phyloP scores from a whole-genome alignment of 1,140 invertebrate genomes.

The Samia ricini region DNA sequence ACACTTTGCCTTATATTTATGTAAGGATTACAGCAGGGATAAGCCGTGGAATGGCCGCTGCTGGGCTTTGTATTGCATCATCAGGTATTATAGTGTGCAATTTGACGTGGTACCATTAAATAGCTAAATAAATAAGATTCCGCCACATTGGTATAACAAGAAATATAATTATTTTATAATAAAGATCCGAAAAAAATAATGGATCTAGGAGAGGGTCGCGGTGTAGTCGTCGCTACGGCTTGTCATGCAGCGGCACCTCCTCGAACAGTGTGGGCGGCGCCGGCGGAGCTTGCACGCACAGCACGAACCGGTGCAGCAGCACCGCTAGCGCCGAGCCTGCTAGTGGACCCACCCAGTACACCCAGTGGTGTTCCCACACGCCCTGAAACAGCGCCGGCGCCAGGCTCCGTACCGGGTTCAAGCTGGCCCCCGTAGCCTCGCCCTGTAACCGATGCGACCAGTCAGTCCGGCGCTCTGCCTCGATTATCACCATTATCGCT shows the following conservation, averaged over 20 bases:
- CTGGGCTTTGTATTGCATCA: too few species aligned
- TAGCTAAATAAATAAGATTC: too few species aligned
- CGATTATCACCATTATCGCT: not conserved
- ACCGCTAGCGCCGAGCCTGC: constrained; percentile 43
- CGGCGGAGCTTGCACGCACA: constrained; percentile 18
- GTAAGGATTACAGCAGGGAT: too few species aligned
- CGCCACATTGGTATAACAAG: not conserved
- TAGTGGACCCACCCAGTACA: constrained; percentile 66
- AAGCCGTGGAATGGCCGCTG: too few species aligned
- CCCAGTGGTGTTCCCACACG: constrained; percentile 82
- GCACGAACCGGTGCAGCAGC: constrained; percentile 44
- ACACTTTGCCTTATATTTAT: too few species aligned
- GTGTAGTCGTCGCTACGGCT: constrained; percentile 18
- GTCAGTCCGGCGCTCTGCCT: not conserved
- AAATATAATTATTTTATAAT: not conserved
- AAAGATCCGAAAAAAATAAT: not conserved
- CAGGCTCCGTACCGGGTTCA: constrained; percentile 92
- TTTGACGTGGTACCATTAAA: too few species aligned
- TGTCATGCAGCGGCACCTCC: constrained; percentile 47
- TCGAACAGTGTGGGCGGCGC: constrained; percentile 23
- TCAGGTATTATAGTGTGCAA: too few species aligned
- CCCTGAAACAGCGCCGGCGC: constrained; percentile 88
- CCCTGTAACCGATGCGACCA: constrained; percentile 76
- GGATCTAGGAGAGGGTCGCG: not conserved
- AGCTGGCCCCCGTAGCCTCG: constrained; percentile 87